These are phyloP conservation scores for Trachelus tabidus DNA, from an alignment of 2,888 invertebrate species.

Conservation along the genomic window DNA sequence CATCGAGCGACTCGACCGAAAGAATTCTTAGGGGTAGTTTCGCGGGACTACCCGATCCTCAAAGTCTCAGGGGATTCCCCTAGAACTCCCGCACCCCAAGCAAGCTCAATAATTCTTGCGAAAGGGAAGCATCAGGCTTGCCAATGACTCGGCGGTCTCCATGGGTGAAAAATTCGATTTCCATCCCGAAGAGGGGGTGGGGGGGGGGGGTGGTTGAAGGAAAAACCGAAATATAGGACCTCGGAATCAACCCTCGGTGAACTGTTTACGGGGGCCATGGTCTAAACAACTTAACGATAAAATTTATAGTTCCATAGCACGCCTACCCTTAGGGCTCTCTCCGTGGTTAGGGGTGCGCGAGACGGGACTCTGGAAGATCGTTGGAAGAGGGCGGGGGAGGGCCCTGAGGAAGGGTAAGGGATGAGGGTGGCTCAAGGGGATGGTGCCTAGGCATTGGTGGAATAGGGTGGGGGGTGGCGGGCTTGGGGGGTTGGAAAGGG, in stretches of 20 bases:
- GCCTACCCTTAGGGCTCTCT: constrained; percentile 48
- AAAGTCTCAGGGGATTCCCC: neutral
- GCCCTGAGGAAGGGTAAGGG: constrained; percentile 19
- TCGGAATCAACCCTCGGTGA: constrained; percentile 50
- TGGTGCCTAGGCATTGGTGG: neutral
- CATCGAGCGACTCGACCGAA: neutral
- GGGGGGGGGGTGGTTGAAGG: constrained; percentile 7
- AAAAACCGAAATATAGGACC: constrained; percentile 36
- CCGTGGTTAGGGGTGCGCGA: constrained; percentile 12
- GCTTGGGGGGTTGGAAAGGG: constrained; percentile 27
- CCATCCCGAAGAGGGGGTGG: constrained; percentile 19
- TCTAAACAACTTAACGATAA: constrained; percentile 66
- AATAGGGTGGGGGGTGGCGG: constrained; percentile 5
- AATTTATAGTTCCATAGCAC: constrained; percentile 65
- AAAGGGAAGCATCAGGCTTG: neutral
- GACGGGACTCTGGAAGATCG: constrained; percentile 5
- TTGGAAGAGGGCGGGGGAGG: constrained; percentile 14
- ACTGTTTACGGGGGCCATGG: constrained; percentile 59
- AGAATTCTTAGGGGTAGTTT: neutral
- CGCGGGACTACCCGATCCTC: neutral
- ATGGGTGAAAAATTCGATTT: constrained; percentile 31
- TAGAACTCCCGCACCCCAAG: neutral
- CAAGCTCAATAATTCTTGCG: neutral
- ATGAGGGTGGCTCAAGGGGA: constrained; percentile 16
- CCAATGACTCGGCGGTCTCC: constrained; percentile 3